Evolutionary conservation across 2,113 vertebrate species (phyloP), one percentile per base, ranked within the genome.

Genomic region (Psilopogon haemacephalus): DNA sequence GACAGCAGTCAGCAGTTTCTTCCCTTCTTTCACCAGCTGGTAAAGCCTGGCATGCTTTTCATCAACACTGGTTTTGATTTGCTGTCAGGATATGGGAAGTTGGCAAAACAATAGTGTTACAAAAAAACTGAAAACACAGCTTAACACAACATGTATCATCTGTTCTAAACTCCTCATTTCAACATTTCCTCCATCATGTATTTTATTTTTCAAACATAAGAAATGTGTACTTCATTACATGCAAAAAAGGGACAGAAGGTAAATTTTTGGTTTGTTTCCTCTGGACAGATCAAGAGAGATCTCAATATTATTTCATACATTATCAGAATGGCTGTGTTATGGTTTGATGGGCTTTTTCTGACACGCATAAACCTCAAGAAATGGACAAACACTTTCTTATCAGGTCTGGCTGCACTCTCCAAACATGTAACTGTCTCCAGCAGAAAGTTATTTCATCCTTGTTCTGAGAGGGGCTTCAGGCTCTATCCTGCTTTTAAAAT

Each of bases 1-100:
- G 64, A 97, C 96, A 15, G 40, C 74, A 19, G 68, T 65, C 74
- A 96, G 95, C 93, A 99, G 93, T 77, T 97, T 94, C 58, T 94
- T 97, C 30, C 98, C 98, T 69, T 97, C 95, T 88, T 97, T 98
- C 93, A 98, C 94, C 68, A 97, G 95, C 93, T 97, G 97, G 87
- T 96, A 93, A 23, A 98, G 96, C 46, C 89, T 94, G 10, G 96
- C 96, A 40, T 97, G 94, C 60, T 98, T 98, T 67, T 84, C 96
- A 63, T 98, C 96, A 86, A 98, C 88, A 52, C 70, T 96, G 8
- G 32, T 86, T 78, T 95, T 94, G 62, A 98, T 97, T 94, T 97
- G 97, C 99, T 99, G 93, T 37, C 52, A 93, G 52, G 93, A 46
- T n/a, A 88, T n/a, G 44, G 32, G 59, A 74, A 89, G 55, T 94